Percentiles rank a stretch among this genome's conserved stretches.
Evolutionary conservation across 2,797 vertebrate genomes (phyloP).

Genomic region (Phataginus tetradactyla): DNA sequence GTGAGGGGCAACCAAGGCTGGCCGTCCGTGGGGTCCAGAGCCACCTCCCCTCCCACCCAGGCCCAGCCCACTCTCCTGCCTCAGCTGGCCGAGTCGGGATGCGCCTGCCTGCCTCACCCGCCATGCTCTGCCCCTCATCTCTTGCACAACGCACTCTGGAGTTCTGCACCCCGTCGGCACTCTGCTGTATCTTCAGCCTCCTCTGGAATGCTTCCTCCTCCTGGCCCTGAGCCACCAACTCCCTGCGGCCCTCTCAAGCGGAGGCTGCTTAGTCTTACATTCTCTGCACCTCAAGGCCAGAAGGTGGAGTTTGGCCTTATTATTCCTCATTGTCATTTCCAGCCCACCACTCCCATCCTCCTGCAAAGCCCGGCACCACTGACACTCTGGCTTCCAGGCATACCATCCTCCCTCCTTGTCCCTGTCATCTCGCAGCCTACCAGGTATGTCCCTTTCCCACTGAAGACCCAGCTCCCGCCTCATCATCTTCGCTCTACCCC

Average conservation of each 20-base stretch:
- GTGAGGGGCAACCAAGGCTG: background rate
- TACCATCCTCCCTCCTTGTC: background rate
- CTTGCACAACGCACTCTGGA: background rate
- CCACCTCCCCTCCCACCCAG: background rate
- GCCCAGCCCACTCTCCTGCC: rapidly evolving
- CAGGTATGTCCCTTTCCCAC: background rate
- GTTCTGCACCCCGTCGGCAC: background rate
- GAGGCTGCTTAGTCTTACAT: background rate
- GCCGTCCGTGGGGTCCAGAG: background rate
- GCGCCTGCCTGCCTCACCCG: background rate
- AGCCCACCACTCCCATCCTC: background rate
- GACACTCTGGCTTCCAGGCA: background rate
- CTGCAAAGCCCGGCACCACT: background rate
- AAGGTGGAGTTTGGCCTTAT: background rate
- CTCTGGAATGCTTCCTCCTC: background rate
- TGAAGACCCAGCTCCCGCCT: background rate
- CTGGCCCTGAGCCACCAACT: background rate
- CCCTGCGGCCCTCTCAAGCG: background rate
- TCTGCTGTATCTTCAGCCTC: background rate
- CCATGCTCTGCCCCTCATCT: background rate
- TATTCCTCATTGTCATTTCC: background rate
- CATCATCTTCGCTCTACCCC: background rate
- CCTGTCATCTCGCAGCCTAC: background rate
- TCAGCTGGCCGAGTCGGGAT: background rate
- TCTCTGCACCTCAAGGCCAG: background rate